Evolutionary conservation across 2,888 invertebrate genomes (phyloP).

Genomic region (Drosophila mercatorum): DNA sequence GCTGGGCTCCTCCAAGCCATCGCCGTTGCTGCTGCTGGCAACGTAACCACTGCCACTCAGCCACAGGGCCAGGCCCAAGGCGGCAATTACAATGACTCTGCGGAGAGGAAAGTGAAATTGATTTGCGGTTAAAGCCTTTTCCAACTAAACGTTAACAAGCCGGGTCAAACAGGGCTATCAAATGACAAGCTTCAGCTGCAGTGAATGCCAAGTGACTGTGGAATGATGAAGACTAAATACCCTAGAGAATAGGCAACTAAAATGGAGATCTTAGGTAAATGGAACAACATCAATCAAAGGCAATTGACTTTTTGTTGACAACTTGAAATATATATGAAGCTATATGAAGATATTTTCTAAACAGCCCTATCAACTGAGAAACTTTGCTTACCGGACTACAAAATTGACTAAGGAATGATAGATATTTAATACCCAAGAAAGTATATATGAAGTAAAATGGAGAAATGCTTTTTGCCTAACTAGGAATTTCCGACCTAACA

Average conservation of each 20-base stretch:
- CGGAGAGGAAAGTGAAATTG: slow-evolving; percentile 50
- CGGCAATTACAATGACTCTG: slow-evolving; percentile 76
- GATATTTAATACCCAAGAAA: not conserved
- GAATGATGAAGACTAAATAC: not conserved
- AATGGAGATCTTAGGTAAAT: not conserved
- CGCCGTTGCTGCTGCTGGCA: slow-evolving; percentile 4
- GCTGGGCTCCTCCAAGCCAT: slow-evolving; percentile 35
- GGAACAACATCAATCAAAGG: too few relatives aligned
- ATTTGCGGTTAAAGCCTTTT: slow-evolving; percentile 33
- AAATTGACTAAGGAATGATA: not conserved
- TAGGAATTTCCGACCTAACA: too few relatives aligned
- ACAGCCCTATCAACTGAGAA: too few relatives aligned
- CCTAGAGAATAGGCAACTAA: not conserved
- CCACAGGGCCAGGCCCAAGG: slow-evolving; percentile 67
- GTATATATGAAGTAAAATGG: not conserved
- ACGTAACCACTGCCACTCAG: slow-evolving; percentile 58
- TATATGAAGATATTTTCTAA: too few relatives aligned
- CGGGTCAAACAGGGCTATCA: slow-evolving; percentile 28
- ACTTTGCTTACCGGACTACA: too few relatives aligned
- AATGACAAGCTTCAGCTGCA: slow-evolving; percentile 6
- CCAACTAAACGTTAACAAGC: slow-evolving; percentile 29
- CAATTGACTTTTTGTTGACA: too few relatives aligned
- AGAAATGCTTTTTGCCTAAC: too few relatives aligned
- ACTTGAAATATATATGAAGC: not conserved
- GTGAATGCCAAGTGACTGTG: not conserved